Percentiles rank a stretch among this genome's conserved stretches.
phyloP scores from a whole-genome alignment of 1,140 invertebrate species.

The Leptonema lineaticorne region DNA sequence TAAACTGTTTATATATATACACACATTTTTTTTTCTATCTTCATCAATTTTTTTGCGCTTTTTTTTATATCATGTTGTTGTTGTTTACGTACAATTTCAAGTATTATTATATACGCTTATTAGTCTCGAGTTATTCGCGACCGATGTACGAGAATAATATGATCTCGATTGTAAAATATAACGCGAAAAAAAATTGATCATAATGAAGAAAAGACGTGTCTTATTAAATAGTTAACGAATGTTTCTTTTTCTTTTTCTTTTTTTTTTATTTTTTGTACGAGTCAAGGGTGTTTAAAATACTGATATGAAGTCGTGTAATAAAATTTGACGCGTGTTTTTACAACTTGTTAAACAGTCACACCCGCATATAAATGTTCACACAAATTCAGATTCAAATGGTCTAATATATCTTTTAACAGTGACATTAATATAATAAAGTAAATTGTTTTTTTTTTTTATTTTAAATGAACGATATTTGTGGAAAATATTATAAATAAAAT shows the following conservation, averaged over 20 bases:
- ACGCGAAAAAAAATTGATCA: neutral
- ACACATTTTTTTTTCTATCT: neutral
- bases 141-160: neutral
- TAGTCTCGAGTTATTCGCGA: constrained; percentile 1
- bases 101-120: neutral
- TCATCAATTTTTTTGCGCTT: neutral
- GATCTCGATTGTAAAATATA: neutral
- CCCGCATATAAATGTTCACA: no score
- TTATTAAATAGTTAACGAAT: neutral
- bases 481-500: no score
- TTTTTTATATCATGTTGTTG: neutral
- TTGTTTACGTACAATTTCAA: neutral
- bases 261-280: no score
- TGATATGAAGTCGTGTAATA: no score
- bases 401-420: no score
- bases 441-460: no score
- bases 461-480: no score
- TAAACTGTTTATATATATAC: neutral
- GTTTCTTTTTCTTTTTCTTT: no score
- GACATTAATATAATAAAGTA: no score
- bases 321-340: no score
- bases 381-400: no score
- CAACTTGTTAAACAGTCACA: no score
- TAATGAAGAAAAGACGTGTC: neutral
- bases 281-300: neutral